Base-by-base conservation (phyloP, 2,888 invertebrate genomes). In the Willowsia nigromaculata region DNA sequence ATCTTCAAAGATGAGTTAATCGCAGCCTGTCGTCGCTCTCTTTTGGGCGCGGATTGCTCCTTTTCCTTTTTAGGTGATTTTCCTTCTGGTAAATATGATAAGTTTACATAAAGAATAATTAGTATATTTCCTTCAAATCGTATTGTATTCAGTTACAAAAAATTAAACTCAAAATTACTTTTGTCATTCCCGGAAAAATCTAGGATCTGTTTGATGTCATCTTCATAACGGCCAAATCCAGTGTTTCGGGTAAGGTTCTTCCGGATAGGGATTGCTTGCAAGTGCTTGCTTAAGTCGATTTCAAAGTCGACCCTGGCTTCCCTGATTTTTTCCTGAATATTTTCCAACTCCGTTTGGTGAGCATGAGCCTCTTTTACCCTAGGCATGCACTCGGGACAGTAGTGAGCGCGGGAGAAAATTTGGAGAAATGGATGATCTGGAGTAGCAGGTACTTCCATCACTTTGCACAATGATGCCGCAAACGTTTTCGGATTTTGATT, bases 401-500 rank as follows among this genome's bases (percentile, higher is more conserved):
- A 90, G n/a, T 86, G 65, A 7, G 85, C 89, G 18, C 43, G 43
- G 4, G 82, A 82, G 37, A 90, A 90, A 9, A 86, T 86, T 30
- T 56, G 15, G 65, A 90, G 15, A 22, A 90, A 90, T 1, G 89
- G 89, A 4, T 90, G 40, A 53, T 90, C 89, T 5, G 74, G 33
- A 27, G 76, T 83, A 0, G 37, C 85, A 18, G 89, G 89, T 25
- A 90, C 18, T 18, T 85, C 68, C 82, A 90, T 62, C 7, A 82
- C 82, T 53, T 90, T 90, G 43, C 89, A 90, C 65, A 90, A 30
- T 6, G 89, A 90, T 7, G 43, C 50, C 1, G 89, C 85, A 83
- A 82, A 86, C 0, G 62, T 53, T n/a, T 90, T 90, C 25, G 89
- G 89, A 30, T 90, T 90, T 47, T 86, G 80, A 62, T 90, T 90